Evolutionary conservation across 2,113 vertebrate genomes (phyloP), one percentile per base, ranked within the genome.

Genomic region (Charina bottae): DNA sequence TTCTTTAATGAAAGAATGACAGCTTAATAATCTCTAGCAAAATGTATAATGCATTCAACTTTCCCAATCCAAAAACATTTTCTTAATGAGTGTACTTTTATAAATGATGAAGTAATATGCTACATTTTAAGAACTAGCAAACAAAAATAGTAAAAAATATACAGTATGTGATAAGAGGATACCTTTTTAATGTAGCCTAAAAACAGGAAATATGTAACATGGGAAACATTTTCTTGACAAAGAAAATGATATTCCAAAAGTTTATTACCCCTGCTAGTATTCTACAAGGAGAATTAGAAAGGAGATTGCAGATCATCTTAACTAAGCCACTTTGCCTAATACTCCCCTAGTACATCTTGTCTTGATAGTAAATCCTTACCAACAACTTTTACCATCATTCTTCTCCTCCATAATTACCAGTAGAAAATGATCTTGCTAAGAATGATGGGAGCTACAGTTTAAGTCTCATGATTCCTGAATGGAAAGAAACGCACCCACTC

Each of bases 61-160:
- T 95, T 96, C 94, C 62, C 56, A 91, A 96, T 91, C 19, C 33
- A 91, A 95, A 90, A 83, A 21, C 54, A 89, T 93, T 85, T 92
- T 86, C 46, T 92, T 95, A 94, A 94, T 95, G 95, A 95, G 94
- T 92, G 53, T 91, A 54, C 68, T 97, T 97, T 95, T 90, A 55
- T 92, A 93, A 93, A 93, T 84, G 96, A 93, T 94, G 92, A 93
- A 95, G 89, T 46, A 10, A 93, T 94, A 93, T 90, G 46, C 92
- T 92, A 86, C 93, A 87, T 94, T 95, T 95, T 91, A 95, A 94
- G 89, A 90, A 95, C 91, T 21, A 62, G 53, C 42, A 92, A 92
- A 95, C 91, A 94, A 62, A 95, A 93, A 93, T 87, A 83, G 89
- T 94, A 0, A n/a, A 87, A 53, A 53, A n/a, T 26, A 54, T n/a